phyloP scores from a whole-genome alignment of 2,113 vertebrate genomes.

The Pterocles burchelli region DNA sequence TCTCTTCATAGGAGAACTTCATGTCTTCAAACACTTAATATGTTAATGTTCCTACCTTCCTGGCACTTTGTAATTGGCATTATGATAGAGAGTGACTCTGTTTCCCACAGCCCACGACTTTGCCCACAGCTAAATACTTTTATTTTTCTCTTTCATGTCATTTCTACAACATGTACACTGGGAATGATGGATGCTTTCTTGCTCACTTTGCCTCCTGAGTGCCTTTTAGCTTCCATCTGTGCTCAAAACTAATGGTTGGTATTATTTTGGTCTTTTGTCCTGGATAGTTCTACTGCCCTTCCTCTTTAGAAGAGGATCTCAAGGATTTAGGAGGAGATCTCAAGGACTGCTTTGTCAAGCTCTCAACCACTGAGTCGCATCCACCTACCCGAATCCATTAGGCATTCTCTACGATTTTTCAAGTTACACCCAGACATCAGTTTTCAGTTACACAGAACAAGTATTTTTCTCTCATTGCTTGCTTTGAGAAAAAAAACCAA shows the following conservation, averaged over 20 bases:
- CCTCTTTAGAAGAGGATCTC: neutral
- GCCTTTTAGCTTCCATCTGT: slow-evolving; percentile 10
- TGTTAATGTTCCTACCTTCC: neutral
- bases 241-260: neutral
- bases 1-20: neutral
- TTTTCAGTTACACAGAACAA: neutral
- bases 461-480: neutral
- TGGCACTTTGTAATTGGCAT: neutral
- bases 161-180: neutral
- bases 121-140: slow-evolving; percentile 19
- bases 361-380: neutral
- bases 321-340: neutral
- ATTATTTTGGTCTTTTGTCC: neutral
- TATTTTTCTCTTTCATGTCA: slow-evolving; percentile 20
- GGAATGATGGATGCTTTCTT: slow-evolving; percentile 11
- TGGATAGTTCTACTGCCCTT: neutral
- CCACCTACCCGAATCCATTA: neutral
- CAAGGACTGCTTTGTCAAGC: neutral
- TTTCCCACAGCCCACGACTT: neutral
- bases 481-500: neutral
- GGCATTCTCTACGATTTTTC: neutral
- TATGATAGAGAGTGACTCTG: neutral
- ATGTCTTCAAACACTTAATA: slow-evolving; percentile 24
- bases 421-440: neutral
- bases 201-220: neutral